These are phyloP conservation scores for Gobio gobio DNA, from an alignment of 2,113 vertebrate genomes.

Conservation along the genomic window DNA sequence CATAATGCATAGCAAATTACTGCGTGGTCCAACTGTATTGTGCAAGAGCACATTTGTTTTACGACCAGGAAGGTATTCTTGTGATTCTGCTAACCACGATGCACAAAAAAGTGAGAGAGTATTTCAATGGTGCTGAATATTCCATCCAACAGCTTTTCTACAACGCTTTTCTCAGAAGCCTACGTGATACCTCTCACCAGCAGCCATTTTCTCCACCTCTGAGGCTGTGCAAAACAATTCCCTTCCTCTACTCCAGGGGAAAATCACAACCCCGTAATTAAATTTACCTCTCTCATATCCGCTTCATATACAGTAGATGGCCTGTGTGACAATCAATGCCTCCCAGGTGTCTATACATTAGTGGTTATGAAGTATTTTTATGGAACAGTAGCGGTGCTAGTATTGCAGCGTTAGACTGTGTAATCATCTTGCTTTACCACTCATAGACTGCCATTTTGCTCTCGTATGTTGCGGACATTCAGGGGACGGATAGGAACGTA, in stretches of 20 bases:
- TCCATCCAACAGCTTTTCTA: neutral
- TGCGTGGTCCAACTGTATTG: slow-evolving; percentile 20
- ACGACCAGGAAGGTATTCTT: neutral
- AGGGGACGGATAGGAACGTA: slow-evolving; percentile 36
- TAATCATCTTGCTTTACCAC: slow-evolving; percentile 19
- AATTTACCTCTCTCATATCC: slow-evolving; percentile 18
- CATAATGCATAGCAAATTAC: slow-evolving; percentile 75
- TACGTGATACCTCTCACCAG: neutral
- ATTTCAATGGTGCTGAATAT: neutral
- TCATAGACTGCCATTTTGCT: slow-evolving; percentile 19
- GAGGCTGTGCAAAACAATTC: slow-evolving; percentile 4
- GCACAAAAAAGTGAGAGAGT: neutral
- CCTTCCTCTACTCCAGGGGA: neutral
- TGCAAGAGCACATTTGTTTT: slow-evolving; percentile 10
- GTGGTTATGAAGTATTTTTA: slow-evolving; percentile 8
- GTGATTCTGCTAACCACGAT: slow-evolving; percentile 21
- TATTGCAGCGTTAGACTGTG: slow-evolving; percentile 4
- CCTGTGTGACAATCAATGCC: neutral
- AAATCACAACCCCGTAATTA: slow-evolving; percentile 2
- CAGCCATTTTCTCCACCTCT: neutral
- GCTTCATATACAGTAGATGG: neutral
- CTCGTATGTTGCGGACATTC: slow-evolving; percentile 12
- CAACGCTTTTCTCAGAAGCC: neutral
- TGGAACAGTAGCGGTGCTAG: neutral
- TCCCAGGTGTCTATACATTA: neutral